Base-by-base conservation (phyloP, 2,888 invertebrate genomes). In the Asteroscopus sphinx region DNA sequence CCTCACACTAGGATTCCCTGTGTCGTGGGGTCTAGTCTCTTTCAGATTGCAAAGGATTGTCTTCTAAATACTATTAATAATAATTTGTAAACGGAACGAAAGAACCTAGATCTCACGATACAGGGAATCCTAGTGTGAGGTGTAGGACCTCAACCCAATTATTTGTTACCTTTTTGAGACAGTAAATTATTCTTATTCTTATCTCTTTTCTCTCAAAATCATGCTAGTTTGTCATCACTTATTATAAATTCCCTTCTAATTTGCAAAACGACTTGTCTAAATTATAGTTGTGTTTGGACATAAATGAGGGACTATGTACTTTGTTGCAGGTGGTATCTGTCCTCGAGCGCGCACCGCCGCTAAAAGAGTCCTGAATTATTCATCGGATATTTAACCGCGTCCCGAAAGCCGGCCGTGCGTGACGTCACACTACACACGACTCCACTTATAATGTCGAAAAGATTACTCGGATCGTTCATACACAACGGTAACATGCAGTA, bases 321-420 rank as follows among this genome's bases (percentile, higher is more conserved):
- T 91, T 92, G 91, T 92, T 93, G 81, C 93, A 93, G 93, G 91
- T 91, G 92, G 83, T 77, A 83, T 73, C 79, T 79, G 82, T 81
- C 83, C 79, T 81, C 75, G 81, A 81, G 86, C 81, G 83, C 80
- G 82, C 80, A 79, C 80, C 81, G 80, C 64, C 77, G 88, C 88
- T 90, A 89, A 92, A 90, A 90, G 90, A 87, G 87, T 85, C 76
- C 83, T 93, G 92, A 93, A 94, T 93, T 73, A 93, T 93, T 93
- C 92, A 93, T 86, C 79, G 83, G 84, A 90, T 92, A 91, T 92
- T 91, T 89, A 91, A 86, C 85, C 86, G 83, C 78, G 83, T 79
- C 83, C 86, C 82, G 69, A 82, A 81, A 81, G 74, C 75, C 77
- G 71, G 33, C 69, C 80, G 79, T 83, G 83, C 84, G 82, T 82